Percentiles rank a stretch among this genome's conserved stretches.
phyloP scores from a whole-genome alignment of 1,140 invertebrate genomes.

The Tribolium castaneum region DNA sequence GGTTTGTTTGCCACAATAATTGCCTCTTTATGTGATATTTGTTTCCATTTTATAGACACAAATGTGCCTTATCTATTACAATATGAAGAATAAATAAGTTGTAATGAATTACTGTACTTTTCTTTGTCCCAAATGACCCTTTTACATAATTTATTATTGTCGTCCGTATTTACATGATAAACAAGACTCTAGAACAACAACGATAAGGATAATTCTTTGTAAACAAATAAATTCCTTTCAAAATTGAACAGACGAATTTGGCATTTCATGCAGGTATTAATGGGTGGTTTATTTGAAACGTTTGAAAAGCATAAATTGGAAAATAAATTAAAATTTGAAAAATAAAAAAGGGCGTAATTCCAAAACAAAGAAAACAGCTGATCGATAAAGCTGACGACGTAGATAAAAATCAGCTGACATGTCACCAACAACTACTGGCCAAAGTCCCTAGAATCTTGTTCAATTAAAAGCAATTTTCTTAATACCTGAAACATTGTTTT shows the following conservation, averaged over 20 bases:
- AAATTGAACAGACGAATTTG: no score
- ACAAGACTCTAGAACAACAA: no score
- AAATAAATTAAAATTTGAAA: not conserved
- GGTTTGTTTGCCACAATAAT: conserved; percentile 13
- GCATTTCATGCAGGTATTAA: no score
- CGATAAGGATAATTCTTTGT: no score
- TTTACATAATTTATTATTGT: not conserved
- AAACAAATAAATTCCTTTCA: no score
- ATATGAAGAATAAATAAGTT: conserved; percentile 4
- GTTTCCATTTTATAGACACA: conserved; percentile 34
- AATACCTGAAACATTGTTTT: not conserved
- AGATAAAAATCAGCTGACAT: not conserved
- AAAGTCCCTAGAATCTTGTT: not conserved
- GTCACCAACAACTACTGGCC: not conserved
- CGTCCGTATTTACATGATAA: no score
- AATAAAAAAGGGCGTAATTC: not conserved
- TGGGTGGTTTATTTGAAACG: not conserved
- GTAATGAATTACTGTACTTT: not conserved
- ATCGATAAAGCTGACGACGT: conserved; percentile 33
- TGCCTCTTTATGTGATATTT: conserved; percentile 39
- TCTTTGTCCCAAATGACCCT: not conserved
- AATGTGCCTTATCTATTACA: conserved; percentile 36
- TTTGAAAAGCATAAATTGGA: not conserved
- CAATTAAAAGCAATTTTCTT: not conserved
- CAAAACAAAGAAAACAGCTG: conserved; percentile 35